Conservation (phyloP, 2,113 vertebrate genomes). For the Sula dactylatra region DNA sequence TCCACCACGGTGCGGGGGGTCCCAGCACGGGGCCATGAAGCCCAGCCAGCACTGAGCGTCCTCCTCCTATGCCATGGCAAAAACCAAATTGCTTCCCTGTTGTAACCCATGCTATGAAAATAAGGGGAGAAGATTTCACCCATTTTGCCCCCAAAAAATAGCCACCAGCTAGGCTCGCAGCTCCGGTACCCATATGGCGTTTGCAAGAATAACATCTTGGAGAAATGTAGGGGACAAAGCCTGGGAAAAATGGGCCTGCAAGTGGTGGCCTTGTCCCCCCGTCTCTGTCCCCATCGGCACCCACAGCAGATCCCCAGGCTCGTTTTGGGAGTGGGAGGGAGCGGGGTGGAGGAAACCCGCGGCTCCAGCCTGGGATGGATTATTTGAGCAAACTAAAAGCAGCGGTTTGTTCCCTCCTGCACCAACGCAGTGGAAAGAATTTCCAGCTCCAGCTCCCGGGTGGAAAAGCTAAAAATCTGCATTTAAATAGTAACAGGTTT, state of each 20-base stretch:
- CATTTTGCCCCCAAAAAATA: neutral
- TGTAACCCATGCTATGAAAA: neutral
- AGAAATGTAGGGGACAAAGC: neutral
- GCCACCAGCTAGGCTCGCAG: neutral
- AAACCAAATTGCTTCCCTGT: neutral
- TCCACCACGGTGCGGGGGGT: neutral
- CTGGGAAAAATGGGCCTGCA: neutral
- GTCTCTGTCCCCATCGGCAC: neutral
- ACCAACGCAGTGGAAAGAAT: constrained; percentile 61
- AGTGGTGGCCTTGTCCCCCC: neutral
- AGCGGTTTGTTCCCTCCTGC: constrained; percentile 48
- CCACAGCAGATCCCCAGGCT: neutral
- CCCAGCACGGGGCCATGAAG: rapidly evolving
- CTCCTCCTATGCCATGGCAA: rapidly evolving
- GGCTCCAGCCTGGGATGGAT: constrained; percentile 40
- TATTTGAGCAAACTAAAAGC: constrained; percentile 33
- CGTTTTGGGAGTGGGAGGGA: neutral
- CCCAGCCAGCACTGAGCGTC: neutral
- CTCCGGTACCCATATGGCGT: rapidly evolving
- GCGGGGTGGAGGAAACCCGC: neutral
- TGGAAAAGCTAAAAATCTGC: constrained; percentile 62
- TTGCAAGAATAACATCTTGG: neutral
- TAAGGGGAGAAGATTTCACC: neutral
- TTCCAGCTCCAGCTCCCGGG: neutral
- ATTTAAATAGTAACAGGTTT: constrained; percentile 53